Evolutionary conservation across 2,113 vertebrate species (phyloP).

Genomic region (Aythya baeri): DNA sequence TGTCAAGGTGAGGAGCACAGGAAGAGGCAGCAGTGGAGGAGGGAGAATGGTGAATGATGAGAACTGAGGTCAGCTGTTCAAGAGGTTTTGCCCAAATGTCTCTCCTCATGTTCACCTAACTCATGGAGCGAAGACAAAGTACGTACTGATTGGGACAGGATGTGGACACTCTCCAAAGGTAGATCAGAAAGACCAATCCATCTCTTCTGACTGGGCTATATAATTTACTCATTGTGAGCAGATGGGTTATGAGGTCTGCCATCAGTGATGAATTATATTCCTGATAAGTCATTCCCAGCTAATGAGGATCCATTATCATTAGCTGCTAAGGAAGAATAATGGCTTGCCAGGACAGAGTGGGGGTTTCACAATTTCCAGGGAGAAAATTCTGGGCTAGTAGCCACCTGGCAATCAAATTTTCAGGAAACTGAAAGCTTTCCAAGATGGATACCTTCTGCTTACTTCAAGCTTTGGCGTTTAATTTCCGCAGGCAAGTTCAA

Average conservation of each 20-base stretch:
- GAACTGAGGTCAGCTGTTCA: not conserved
- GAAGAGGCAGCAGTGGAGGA: not conserved
- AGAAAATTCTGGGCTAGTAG: slow-evolving; percentile 24
- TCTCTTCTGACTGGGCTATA: slow-evolving; percentile 47
- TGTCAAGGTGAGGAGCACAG: not conserved
- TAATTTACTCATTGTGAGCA: slow-evolving; percentile 63
- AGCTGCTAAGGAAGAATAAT: slow-evolving; percentile 47
- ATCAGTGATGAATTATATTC: slow-evolving; percentile 66
- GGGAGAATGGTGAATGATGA: not conserved
- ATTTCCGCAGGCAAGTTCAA: not conserved
- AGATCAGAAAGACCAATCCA: slow-evolving; percentile 55
- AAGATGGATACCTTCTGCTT: not conserved
- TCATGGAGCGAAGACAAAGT: not conserved
- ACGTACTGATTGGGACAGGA: slow-evolving; percentile 34
- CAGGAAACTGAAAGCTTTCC: slow-evolving; percentile 15
- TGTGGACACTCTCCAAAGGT: slow-evolving; percentile 15
- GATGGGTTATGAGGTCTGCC: slow-evolving; percentile 71
- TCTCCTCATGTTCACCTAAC: slow-evolving; percentile 16
- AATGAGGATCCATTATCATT: slow-evolving; percentile 71
- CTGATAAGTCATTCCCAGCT: slow-evolving; percentile 70
- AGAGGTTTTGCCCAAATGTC: not conserved
- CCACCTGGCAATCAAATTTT: slow-evolving; percentile 24
- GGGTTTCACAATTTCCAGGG: slow-evolving; percentile 19
- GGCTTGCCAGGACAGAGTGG: slow-evolving; percentile 4
- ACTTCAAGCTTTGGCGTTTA: not conserved